Evolutionary conservation across 2,113 vertebrate species (phyloP).

Genomic region (Neotoma lepida): DNA sequence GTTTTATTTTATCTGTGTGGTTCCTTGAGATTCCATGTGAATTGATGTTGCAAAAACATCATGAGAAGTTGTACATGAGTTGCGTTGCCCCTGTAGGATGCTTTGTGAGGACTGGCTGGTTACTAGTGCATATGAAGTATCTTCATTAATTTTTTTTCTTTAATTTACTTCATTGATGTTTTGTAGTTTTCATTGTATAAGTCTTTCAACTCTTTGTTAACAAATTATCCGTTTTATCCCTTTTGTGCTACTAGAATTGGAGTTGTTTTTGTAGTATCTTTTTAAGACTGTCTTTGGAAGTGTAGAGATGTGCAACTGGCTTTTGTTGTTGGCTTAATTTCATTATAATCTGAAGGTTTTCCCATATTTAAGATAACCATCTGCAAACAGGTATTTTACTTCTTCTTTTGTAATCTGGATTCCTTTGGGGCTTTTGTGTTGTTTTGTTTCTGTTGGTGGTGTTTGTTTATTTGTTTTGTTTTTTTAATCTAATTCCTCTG

Average conservation of each 20-base stretch:
- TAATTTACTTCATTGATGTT: neutral
- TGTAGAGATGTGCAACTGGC: neutral
- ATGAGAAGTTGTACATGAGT: neutral
- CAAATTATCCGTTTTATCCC: neutral
- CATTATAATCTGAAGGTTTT: neutral
- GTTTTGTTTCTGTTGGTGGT: neutral
- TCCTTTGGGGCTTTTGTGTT: neutral
- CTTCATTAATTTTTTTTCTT: neutral
- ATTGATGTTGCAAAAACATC: neutral
- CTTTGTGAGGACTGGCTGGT: neutral
- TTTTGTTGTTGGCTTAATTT: neutral
- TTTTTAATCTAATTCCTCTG: neutral
- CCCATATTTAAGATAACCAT: neutral
- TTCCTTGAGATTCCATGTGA: neutral
- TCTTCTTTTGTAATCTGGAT: neutral
- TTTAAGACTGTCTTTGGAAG: neutral
- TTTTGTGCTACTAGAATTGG: neutral
- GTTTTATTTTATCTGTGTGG: neutral
- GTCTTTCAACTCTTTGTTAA: neutral
- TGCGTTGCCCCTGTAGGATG: neutral
- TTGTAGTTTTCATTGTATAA: neutral
- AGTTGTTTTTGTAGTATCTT: neutral
- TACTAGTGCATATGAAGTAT: neutral
- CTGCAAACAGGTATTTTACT: neutral
- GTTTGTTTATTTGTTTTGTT: neutral